Base-by-base conservation (phyloP, 2,888 invertebrate genomes). In the Eupsilia transversa region DNA sequence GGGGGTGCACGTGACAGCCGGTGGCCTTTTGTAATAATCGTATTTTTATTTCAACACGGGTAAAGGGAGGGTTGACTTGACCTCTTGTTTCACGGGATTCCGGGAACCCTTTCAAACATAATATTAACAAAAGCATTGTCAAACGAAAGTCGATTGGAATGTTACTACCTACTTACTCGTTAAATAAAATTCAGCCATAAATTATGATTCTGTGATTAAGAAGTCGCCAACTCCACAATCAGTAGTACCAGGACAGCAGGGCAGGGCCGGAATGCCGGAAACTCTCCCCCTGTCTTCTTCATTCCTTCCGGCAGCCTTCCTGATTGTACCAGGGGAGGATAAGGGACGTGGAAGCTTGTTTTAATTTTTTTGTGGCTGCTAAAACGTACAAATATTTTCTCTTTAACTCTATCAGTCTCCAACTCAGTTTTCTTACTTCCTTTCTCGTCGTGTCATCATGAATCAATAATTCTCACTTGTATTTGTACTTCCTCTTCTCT, bases 251-350 rank as follows among this genome's bases (percentile, higher is more conserved):
- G 79, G 74, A 49, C 78, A 63, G 71, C 77, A 79, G 74, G 77
- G 60, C 77, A 73, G 79, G 77, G 60, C 74, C 72, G 79, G 23
- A 20, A 57, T 33, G 77, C 83, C 83, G 86, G 85, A 88, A 83
- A 82, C 76, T 79, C 76, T 75, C 54, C 81, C 78, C 46, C 77
- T 78, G 76, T 83, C 79, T 77, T 82, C 81, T 77, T 77, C 81
- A 35, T 75, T 79, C 72, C 68, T 80, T 88, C 85, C 84, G 87
- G 81, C 77, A 66, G 74, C 74, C 64, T 33, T 69, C 64, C 57
- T 27, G 59, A 35, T 60, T 60, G 72, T 80, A 84, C 80, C 63
- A 85, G 77, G 80, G 61, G 65, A 81, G 61, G 68, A 80, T 75
- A 63, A 27, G 52, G 59, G 66, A 60, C 65, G 52, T 70, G 67